Evolutionary conservation across 2,797 vertebrate genomes (phyloP), one percentile per base, ranked within the genome.

Genomic region (Squalus acanthias): DNA sequence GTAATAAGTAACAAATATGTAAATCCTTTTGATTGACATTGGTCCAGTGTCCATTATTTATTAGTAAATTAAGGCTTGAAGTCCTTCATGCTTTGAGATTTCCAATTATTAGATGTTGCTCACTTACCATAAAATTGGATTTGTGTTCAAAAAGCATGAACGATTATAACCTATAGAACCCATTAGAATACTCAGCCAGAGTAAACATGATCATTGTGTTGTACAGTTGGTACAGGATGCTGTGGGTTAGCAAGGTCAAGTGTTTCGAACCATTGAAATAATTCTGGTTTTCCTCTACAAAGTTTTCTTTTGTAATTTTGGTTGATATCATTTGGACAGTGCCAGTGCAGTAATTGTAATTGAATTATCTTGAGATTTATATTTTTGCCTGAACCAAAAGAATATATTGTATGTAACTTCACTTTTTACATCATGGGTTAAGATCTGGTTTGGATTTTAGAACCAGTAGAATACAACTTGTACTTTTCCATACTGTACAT

Each of bases 61-160:
- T 95, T 50, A 60, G 94, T 72, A 95, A 95, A 95, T 95, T 95
- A 95, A 95, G 50, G 94, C 67, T 95, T 33, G 46, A 95, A 95
- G 94, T 95, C 70, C 50, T 95, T 95, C 94, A 95, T 95, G 94
- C 69, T 95, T 95, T 95, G 60, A 95, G 94, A 95, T 95, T 95
- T 95, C 60, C 94, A 95, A 95, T 95, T 95, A 95, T 95, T 95
- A 76, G 72, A 74, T 57, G 94, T 95, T 74, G 70, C 70, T 95
- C 70, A 95, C 70, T 74, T 74, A 95, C 94, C 94, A 95, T 95
- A 95, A 95, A 95, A 95, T 95, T 95, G 94, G 70, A 95, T 95
- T 95, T 95, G 94, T 95, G 70, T 95, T 95, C 70, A 33, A 95
- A 95, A 76, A 57, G 94, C 94, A 95, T 95, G 94, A 95, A 95